phyloP scores from a whole-genome alignment of 2,888 invertebrate species.

The Monoplex corrugatus region DNA sequence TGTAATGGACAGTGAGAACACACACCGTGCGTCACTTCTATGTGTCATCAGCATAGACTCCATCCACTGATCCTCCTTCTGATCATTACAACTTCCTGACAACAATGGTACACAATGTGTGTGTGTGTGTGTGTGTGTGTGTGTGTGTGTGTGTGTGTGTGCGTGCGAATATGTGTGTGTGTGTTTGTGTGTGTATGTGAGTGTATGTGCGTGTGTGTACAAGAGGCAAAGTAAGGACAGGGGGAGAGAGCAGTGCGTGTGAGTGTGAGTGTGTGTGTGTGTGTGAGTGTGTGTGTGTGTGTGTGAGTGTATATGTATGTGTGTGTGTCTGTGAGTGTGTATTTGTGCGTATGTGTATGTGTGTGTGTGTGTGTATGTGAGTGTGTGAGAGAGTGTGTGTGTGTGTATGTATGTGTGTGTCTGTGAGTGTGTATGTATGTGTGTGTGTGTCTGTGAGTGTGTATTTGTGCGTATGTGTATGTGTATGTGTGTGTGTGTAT shows the following conservation, averaged over 20 bases:
- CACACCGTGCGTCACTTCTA: no score
- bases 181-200: not conserved
- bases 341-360: not conserved
- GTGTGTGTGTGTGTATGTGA: constrained; percentile 10
- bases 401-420: not conserved
- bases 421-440: constrained; percentile 29
- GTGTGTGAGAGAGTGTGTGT: not conserved
- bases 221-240: no score
- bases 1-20: no score
- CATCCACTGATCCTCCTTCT: no score
- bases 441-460: constrained; percentile 26
- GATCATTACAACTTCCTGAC: no score
- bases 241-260: no score
- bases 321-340: not conserved
- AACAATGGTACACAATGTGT: no score
- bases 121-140: no score
- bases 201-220: not conserved
- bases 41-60: no score
- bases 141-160: constrained; percentile 6
- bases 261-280: constrained; percentile 9
- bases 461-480: not conserved
- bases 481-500: constrained; percentile 5
- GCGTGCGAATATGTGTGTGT: not conserved
- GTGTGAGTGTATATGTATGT: not conserved
- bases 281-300: constrained; percentile 8